Conservation (phyloP, 1,140 invertebrate genomes). For the Ceratina australensis region DNA sequence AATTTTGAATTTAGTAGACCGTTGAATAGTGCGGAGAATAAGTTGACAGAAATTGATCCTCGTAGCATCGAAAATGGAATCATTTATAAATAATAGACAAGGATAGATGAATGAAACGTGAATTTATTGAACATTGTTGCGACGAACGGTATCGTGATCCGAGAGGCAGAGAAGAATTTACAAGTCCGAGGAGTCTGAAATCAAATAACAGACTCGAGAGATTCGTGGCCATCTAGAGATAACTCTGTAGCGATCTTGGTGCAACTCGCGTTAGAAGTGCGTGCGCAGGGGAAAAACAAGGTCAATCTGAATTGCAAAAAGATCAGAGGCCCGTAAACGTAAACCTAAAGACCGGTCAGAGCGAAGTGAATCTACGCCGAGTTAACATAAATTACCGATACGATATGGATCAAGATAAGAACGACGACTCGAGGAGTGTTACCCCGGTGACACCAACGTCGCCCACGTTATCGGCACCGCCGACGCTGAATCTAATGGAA, state of each 20-base stretch:
- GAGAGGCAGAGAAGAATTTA: too few species aligned
- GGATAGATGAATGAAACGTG: too few species aligned
- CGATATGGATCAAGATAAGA: constrained; percentile 1
- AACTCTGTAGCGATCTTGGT: not conserved
- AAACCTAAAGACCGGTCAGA: not conserved
- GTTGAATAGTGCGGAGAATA: not conserved
- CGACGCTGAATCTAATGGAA: constrained; percentile 86
- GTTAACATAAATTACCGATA: not conserved
- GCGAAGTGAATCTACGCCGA: not conserved
- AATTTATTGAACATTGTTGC: too few species aligned
- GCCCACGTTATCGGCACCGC: constrained; percentile 75
- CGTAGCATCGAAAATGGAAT: not conserved
- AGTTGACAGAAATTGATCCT: constrained; percentile 19
- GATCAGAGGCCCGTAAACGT: not conserved
- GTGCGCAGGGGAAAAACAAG: not conserved
- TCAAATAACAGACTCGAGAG: too few species aligned
- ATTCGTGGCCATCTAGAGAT: not conserved
- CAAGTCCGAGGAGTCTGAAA: not conserved
- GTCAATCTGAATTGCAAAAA: constrained; percentile 2
- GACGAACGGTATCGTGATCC: too few species aligned
- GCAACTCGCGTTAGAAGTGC: not conserved
- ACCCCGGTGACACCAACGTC: constrained; percentile 34
- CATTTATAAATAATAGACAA: too few species aligned
- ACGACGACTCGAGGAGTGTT: constrained; percentile 52
- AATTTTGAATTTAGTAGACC: not conserved